Evolutionary conservation across 2,113 vertebrate species (phyloP).

Genomic region (Psilopsiagon aurifrons): DNA sequence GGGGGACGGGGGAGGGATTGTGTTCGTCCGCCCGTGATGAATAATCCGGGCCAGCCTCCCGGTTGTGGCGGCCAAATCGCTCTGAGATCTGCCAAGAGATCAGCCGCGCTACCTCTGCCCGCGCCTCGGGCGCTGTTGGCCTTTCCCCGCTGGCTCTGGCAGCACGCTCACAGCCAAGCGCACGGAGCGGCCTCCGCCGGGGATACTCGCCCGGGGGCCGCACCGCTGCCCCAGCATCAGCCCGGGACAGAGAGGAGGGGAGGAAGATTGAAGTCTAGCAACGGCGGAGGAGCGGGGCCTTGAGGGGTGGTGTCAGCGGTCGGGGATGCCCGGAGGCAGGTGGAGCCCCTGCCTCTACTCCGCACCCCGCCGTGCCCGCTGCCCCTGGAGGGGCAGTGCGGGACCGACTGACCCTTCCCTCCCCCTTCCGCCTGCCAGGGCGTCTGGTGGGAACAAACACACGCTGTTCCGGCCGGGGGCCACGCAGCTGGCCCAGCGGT

Average conservation of each 20-base stretch:
- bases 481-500: constrained; percentile 34
- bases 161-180: neutral
- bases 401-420: neutral
- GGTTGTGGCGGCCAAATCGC: neutral
- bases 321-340: neutral
- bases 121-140: constrained; percentile 28
- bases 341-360: neutral
- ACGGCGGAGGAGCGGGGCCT: neutral
- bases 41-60: constrained; percentile 26
- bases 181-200: neutral
- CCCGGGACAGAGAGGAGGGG: neutral
- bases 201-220: neutral
- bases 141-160: neutral
- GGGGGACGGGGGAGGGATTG: neutral
- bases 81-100: neutral
- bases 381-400: neutral
- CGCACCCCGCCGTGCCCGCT: neutral
- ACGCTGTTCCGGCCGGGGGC: constrained; percentile 15
- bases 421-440: neutral
- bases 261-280: neutral
- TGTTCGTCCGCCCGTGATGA: constrained; percentile 6
- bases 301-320: neutral
- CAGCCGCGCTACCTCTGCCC: constrained; percentile 25
- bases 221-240: neutral
- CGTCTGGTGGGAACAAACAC: constrained; percentile 30